Evolutionary conservation across 2,888 invertebrate species (phyloP).

Genomic region (Microctonus brassicae): DNA sequence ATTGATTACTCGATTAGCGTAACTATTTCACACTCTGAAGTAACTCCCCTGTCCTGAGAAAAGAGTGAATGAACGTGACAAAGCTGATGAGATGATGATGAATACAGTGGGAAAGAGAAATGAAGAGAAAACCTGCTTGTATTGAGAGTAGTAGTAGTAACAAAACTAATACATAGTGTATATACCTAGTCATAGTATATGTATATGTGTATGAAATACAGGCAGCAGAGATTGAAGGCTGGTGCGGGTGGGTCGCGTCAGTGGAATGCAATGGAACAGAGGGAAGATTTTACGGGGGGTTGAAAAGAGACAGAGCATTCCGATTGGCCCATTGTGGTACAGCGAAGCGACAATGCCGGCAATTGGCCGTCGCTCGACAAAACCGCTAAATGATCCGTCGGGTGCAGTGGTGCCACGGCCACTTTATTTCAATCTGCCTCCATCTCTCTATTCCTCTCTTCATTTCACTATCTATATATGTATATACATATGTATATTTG

Average conservation of each 20-base stretch:
- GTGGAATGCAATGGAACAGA: slow-evolving; percentile 28
- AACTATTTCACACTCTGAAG: slow-evolving; percentile 59
- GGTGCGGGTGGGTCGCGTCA: slow-evolving; percentile 34
- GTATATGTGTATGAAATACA: too few relatives aligned
- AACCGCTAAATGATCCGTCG: slow-evolving; percentile 71
- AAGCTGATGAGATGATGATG: slow-evolving; percentile 10
- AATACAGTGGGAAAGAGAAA: slow-evolving; percentile 4
- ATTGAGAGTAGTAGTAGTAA: too few relatives aligned
- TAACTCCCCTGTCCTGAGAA: slow-evolving; percentile 24
- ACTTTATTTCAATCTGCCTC: slow-evolving; percentile 69
- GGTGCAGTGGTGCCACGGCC: slow-evolving; percentile 67
- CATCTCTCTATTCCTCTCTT: slow-evolving; percentile 27
- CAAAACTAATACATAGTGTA: too few relatives aligned
- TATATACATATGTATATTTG: slow-evolving; percentile 6
- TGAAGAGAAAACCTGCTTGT: background rate
- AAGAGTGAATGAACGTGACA: too few relatives aligned
- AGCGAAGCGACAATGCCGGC: slow-evolving; percentile 70
- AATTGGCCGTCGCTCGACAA: slow-evolving; percentile 71
- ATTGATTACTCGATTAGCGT: slow-evolving; percentile 67
- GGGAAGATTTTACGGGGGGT: slow-evolving; percentile 44
- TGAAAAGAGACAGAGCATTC: slow-evolving; percentile 67
- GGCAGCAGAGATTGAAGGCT: slow-evolving; percentile 32
- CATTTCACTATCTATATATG: slow-evolving; percentile 1
- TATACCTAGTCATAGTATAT: too few relatives aligned
- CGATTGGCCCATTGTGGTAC: slow-evolving; percentile 71